Evolutionary conservation across 2,888 invertebrate genomes (phyloP), one percentile per base, ranked within the genome.

Genomic region (Merodon equestris): DNA sequence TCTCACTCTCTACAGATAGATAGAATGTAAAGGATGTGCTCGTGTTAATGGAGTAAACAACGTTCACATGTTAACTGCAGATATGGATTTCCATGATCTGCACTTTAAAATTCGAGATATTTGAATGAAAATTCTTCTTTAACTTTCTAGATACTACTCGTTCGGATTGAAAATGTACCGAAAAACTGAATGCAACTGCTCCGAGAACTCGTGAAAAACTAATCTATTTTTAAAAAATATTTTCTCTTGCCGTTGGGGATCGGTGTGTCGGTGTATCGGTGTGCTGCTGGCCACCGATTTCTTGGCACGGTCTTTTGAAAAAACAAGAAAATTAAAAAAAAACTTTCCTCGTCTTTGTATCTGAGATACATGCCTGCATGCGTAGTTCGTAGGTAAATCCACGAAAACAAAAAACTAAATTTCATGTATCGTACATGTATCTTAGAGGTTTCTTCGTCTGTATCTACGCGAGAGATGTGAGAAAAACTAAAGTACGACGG

Each of bases 201-300:
- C 85, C 85, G 83, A 83, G 84, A 85, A 84, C 86, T 88, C 85
- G 85, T 84, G 84, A 84, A 86, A 87, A 88, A 88, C 88, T 88
- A 86, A 86, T 77, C 87, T 88, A 88, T 88, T 88, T 88, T 86
- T 88, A 87, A 85, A 84, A 83, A 79, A 64, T 42, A 27, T 27
- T 27, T 66, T 79, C 74, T 79, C 64, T 70, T 50, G 64, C 50
- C 64, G 58, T 70, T 66, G 60, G 50, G 40, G 60, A 63, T 18
- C 56, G 36, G n/a, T n/a, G n/a, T n/a, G n/a, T n/a, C n/a, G n/a
- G n/a, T n/a, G n/a, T n/a, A 63, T 18, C 56, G 36, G 27, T 18
- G 17, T 38, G 38, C 19, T 40, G 60, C 7, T 67, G 58, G 67
- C 67, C 50, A 57, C 27, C 27, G 51, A 67, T 72, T 66, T 61